Evolutionary conservation across 2,797 vertebrate species (phyloP).

Genomic region (Rhyacichthys aspro): DNA sequence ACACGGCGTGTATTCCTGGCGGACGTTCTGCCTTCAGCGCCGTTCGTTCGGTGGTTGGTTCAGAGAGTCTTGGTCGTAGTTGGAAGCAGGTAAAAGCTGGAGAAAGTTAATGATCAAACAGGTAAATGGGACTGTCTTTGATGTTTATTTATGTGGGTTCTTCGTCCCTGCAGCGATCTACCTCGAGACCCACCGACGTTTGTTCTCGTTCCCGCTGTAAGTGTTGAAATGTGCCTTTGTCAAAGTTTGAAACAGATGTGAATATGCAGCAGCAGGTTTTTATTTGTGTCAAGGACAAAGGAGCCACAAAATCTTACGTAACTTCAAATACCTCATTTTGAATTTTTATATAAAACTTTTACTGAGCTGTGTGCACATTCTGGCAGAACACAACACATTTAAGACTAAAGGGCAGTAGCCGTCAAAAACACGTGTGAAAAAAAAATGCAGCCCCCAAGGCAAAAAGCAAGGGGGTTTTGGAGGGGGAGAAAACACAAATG

Average conservation of each 20-base stretch:
- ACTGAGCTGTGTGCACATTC: too few species aligned
- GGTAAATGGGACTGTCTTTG: conserved; percentile 70
- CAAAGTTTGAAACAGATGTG: conserved; percentile 39
- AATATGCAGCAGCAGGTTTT: conserved; percentile 11
- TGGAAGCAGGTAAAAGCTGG: conserved; percentile 50
- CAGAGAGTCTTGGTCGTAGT: conserved; percentile 28
- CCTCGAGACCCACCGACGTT: conserved; percentile 48
- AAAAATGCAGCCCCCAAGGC: too few species aligned
- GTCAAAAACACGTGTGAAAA: too few species aligned
- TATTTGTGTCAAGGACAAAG: conserved; percentile 37
- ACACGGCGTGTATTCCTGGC: conserved; percentile 73
- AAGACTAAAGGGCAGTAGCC: too few species aligned
- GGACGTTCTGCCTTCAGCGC: conserved; percentile 73
- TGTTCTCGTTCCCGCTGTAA: conserved; percentile 40
- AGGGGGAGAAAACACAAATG: too few species aligned
- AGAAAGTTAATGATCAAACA: conserved; percentile 74
- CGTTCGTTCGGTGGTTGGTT: conserved; percentile 33
- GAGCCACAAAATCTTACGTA: too few species aligned
- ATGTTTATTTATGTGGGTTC: conserved; percentile 69
- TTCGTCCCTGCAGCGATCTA: conserved; percentile 51
- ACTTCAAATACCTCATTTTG: too few species aligned
- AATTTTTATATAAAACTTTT: too few species aligned
- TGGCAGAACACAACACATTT: too few species aligned
- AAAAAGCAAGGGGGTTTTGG: too few species aligned
- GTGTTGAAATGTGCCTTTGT: conserved; percentile 36